These are phyloP conservation scores for Copidosoma floridanum DNA, from an alignment of 1,140 invertebrate genomes.

Conservation along the genomic window DNA sequence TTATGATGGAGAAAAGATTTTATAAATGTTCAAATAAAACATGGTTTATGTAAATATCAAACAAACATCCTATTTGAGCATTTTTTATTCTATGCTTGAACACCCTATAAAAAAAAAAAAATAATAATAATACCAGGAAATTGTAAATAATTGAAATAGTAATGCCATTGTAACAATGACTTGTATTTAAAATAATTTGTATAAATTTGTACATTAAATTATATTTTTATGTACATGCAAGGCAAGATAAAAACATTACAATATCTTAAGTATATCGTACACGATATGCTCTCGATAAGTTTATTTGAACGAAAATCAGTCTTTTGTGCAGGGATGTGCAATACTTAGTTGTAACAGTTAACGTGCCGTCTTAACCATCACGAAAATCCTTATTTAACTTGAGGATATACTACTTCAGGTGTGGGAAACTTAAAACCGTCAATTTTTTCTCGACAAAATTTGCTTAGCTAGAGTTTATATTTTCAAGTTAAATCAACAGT, in stretches of 20 bases:
- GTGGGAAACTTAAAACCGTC: no score
- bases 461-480: no score
- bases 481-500: no score
- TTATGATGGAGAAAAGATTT: constrained; percentile 12
- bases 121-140: neutral
- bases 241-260: constrained; percentile 17
- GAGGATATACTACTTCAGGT: no score
- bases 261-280: constrained; percentile 10
- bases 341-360: constrained; percentile 6
- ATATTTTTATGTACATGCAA: neutral
- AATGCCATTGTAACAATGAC: constrained; percentile 11
- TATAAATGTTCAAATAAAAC: constrained; percentile 9
- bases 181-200: constrained; percentile 23
- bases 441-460: no score
- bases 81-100: neutral
- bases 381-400: no score
- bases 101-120: neutral
- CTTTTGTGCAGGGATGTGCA: constrained; percentile 22
- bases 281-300: neutral
- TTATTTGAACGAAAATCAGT: constrained; percentile 30
- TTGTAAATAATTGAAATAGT: neutral
- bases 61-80: neutral
- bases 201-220: constrained; percentile 6
- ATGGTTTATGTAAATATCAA: constrained; percentile 20
- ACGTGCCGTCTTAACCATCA: constrained; percentile 2